Base-by-base conservation (phyloP, 2,797 vertebrate genomes). In the Falco naumanni region DNA sequence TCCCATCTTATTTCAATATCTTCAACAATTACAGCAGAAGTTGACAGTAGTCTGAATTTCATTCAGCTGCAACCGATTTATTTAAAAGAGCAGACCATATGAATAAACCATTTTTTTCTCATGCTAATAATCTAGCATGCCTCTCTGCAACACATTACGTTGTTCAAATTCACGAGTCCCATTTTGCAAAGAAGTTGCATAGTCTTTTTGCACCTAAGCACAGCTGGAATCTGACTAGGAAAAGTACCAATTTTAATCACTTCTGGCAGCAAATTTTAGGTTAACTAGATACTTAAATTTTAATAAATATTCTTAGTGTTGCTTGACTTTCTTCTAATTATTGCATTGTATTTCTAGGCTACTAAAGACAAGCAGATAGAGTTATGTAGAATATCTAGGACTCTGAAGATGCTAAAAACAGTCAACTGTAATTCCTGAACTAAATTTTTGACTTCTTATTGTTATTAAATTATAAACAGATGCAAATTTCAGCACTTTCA, bases 31-130 rank as follows among this genome's bases (percentile, higher is more conserved):
- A 92, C 24, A 77, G 26, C 20, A 87, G 34, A 78, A 56, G 56
- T 63, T 95, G 76, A 81, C 37, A 57, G 65, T 47, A 79, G 92
- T 37, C 21, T 79, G 74, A 79, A 70, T 83, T 93, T 87, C 63
- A 89, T 89, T 89, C 64, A 83, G 18, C 41, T 90, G 48, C 14
- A 75, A 75, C 33, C 19, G 12, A 64, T 92, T 39, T 88, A 57
- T 80, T 93, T 59, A 19, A 80, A 88, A 93, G 63, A 79, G 22
- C 20, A 88, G 39, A 76, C 17, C n/a, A 28, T 33, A 43, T 20
- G 80, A 90, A 66, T 70, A 80, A 94, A 68, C 12, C 17, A 50
- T 88, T 89, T 94, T 84, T 94, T 84, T 93, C 59, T 63, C 66
- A 56, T 31, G 34, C 31, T 51, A 60, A 28, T 95, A 81, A 83